Evolutionary conservation across 2,113 vertebrate species (phyloP).

Genomic region (Lamprotornis superbus): DNA sequence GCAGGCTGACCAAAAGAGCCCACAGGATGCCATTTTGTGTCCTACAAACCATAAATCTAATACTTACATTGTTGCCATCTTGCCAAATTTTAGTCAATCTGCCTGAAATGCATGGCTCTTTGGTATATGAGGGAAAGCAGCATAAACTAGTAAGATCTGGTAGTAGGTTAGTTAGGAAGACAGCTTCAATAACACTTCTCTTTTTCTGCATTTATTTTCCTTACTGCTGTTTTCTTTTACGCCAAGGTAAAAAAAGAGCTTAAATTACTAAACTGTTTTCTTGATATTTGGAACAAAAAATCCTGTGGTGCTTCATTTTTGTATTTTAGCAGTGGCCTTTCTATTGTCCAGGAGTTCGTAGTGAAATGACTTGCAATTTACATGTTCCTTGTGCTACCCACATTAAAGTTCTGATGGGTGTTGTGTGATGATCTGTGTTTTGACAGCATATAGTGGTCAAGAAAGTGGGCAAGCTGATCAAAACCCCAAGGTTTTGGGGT

Average conservation of each 20-base stretch:
- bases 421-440: background rate
- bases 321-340: background rate
- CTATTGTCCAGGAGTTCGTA: background rate
- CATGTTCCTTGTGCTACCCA: background rate
- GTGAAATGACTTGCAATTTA: background rate
- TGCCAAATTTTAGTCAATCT: background rate
- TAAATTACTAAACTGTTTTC: background rate
- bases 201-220: background rate
- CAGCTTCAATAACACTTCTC: background rate
- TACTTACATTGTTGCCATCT: background rate
- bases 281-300: background rate
- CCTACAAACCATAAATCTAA: background rate
- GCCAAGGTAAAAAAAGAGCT: background rate
- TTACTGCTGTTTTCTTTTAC: background rate
- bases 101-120: background rate
- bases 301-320: background rate
- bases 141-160: background rate
- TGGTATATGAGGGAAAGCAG: background rate
- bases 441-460: background rate
- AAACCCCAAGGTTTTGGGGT: background rate
- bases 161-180: background rate
- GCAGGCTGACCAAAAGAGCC: background rate
- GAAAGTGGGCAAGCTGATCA: background rate
- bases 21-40: background rate
- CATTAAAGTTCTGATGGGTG: background rate